phyloP scores from a whole-genome alignment of 1,140 invertebrate genomes.

The Carposina sasakii region DNA sequence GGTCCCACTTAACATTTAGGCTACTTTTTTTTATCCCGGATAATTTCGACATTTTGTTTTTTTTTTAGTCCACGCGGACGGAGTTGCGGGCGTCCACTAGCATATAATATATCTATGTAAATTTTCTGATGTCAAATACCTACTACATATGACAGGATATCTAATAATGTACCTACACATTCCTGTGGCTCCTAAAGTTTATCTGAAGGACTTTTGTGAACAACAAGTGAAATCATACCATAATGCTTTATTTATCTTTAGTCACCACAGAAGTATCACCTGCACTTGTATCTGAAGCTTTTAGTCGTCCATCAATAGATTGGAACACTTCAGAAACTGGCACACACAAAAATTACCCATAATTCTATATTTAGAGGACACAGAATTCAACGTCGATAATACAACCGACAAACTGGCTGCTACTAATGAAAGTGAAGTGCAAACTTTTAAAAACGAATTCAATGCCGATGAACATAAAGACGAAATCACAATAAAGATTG shows the following conservation, averaged over 20 bases:
- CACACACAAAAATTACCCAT: slow-evolving; percentile 17
- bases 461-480: slow-evolving; percentile 13
- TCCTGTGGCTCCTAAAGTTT: no score
- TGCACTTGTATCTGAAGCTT: slow-evolving; percentile 63
- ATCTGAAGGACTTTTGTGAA: no score
- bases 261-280: slow-evolving; percentile 62
- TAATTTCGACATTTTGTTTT: no score
- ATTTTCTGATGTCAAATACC: no score
- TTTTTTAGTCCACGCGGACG: no score
- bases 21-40: no score
- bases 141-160: no score
- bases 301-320: slow-evolving; percentile 54
- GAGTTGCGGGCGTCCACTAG: no score
- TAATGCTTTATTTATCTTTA: slow-evolving; percentile 69
- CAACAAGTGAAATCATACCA: no score
- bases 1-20: no score
- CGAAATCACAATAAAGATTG: slow-evolving; percentile 14
- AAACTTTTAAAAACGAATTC: slow-evolving; percentile 21
- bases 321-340: slow-evolving; percentile 41
- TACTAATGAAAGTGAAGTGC: slow-evolving; percentile 19
- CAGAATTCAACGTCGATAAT: slow-evolving; percentile 7
- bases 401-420: slow-evolving; percentile 30
- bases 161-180: no score
- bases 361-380: not conserved
- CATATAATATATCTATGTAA: no score